phyloP scores from a whole-genome alignment of 2,888 invertebrate species.

The Unio delphinus region DNA sequence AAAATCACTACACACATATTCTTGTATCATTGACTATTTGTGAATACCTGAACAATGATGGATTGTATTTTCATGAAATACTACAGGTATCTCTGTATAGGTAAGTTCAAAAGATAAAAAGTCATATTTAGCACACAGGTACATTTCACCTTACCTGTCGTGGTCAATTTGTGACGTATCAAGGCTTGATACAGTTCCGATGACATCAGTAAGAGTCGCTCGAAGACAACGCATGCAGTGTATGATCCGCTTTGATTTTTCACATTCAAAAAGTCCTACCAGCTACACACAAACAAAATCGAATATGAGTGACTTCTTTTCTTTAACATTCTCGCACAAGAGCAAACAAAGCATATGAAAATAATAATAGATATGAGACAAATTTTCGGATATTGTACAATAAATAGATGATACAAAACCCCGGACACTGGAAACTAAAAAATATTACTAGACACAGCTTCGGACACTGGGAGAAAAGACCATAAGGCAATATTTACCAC shows the following conservation, averaged over 20 bases:
- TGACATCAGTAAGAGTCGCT: constrained; percentile 49
- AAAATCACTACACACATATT: too few species aligned
- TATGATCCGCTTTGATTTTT: constrained; percentile 54
- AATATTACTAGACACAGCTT: too few species aligned
- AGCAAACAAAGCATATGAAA: too few species aligned
- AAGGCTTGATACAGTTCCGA: constrained; percentile 46
- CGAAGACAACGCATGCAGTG: constrained; percentile 52
- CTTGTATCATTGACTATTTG: too few species aligned
- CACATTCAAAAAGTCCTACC: constrained; percentile 50
- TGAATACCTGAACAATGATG: neutral
- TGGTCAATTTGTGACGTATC: constrained; percentile 51
- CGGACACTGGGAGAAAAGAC: too few species aligned
- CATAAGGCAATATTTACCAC: too few species aligned
- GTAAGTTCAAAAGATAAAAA: neutral
- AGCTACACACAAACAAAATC: constrained; percentile 34
- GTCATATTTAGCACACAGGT: neutral
- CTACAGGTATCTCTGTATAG: neutral
- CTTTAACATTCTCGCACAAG: neutral
- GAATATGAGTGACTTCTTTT: neutral
- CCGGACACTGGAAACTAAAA: too few species aligned
- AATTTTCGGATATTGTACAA: too few species aligned
- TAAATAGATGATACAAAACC: too few species aligned
- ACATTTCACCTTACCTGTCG: constrained; percentile 37
- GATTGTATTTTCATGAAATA: neutral
- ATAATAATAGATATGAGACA: too few species aligned